Evolutionary conservation across 2,888 invertebrate genomes (phyloP), one percentile per base, ranked within the genome.

Genomic region (Ceramica pisi): DNA sequence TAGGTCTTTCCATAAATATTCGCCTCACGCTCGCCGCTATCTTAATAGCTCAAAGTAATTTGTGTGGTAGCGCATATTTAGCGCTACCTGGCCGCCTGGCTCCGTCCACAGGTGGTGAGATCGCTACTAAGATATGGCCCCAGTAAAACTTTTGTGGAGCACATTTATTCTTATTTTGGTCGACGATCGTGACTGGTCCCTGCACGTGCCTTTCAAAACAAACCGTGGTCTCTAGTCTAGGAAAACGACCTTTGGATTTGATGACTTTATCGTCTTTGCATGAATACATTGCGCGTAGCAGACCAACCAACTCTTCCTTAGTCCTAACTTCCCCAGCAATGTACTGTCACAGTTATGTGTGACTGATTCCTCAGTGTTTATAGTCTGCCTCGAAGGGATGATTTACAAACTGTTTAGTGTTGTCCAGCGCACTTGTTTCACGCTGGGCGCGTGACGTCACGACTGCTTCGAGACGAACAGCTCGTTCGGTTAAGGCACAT

Each of bases 391-490:
- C 82, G 83, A 81, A 90, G 91, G 90, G 89, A 90, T 90, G 90
- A 91, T 92, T 92, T 92, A 90, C 88, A 87, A 88, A 89, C 85
- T 88, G 89, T 86, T 86, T 86, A 81, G 87, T 89, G 88, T 88
- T 89, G 89, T 89, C 87, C 88, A 83, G 88, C 80, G 87, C 90
- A 88, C 90, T 90, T 91, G 90, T 88, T 87, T 87, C 88, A 82
- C 81, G 88, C 86, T 85, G 85, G 70, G 85, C 87, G 86, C 92
- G 93, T 92, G 92, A 89, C 90, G 92, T 93, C 93, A 93, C 92
- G 93, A 92, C 80, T 85, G 81, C 83, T 84, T 76, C 51, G 84
- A 88, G 89, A 91, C 88, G 88, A 89, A 91, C 90, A 85, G 87
- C 84, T 86, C 87, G 87, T 88, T 78, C 71, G 62, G 63, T 80